Percentiles rank a stretch among this genome's conserved stretches.
Conservation (phyloP, 2,797 vertebrate genomes). For the Mormyrops attenuatus region DNA sequence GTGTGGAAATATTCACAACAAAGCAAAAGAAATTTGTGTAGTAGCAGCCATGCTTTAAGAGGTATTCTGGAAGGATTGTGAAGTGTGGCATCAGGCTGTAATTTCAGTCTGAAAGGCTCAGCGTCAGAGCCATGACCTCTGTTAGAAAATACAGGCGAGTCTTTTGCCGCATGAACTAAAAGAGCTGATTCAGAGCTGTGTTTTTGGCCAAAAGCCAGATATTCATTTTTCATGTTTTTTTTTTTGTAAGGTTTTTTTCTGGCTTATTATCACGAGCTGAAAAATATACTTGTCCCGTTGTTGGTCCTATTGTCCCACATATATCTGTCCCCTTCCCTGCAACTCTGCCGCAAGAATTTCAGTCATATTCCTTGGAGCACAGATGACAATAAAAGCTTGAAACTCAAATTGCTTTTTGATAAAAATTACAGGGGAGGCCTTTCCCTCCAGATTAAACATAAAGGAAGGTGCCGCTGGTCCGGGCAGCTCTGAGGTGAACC, state of each 20-base stretch:
- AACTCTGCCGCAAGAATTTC: background rate
- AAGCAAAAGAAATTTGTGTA: background rate
- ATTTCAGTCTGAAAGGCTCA: conserved; percentile 3
- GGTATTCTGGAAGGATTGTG: background rate
- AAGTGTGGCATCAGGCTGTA: background rate
- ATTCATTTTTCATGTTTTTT: background rate
- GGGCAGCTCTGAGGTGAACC: background rate
- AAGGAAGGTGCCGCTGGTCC: background rate
- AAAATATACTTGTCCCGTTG: background rate
- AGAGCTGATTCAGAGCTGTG: background rate
- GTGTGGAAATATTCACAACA: background rate
- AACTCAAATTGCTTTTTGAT: background rate
- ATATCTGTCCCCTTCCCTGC: background rate
- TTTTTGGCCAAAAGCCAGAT: background rate
- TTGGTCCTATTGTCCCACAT: background rate
- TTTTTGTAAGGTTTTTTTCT: background rate
- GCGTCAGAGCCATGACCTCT: background rate
- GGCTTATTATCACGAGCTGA: background rate
- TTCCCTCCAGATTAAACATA: background rate
- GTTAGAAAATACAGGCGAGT: background rate
- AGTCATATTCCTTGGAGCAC: background rate
- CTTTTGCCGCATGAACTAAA: background rate
- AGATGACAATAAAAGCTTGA: background rate
- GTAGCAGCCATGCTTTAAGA: background rate
- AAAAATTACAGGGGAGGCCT: background rate